phyloP scores from a whole-genome alignment of 2,888 invertebrate genomes.

The Ditula angustiorana region DNA sequence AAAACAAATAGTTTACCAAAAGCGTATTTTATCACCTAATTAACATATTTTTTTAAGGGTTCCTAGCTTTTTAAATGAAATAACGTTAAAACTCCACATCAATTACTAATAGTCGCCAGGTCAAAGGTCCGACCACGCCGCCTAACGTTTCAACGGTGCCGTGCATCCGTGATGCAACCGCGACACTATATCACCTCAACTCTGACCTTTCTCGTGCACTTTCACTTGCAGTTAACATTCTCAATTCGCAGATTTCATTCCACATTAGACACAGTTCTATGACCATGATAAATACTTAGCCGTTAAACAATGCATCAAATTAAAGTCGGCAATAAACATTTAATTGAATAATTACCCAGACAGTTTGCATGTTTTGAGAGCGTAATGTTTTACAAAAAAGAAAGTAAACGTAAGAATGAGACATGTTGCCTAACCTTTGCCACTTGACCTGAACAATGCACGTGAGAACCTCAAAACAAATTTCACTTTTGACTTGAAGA shows the following conservation, averaged over 20 bases:
- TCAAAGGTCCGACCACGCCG: conserved; percentile 13
- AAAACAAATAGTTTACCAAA: too few species aligned
- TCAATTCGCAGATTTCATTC: conserved; percentile 9
- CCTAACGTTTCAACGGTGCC: conserved; percentile 30
- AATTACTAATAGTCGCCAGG: background rate
- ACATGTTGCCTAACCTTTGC: conserved; percentile 38
- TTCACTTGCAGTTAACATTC: conserved; percentile 31
- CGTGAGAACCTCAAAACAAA: conserved; percentile 43
- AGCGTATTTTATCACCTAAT: too few species aligned
- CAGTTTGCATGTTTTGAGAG: conserved; percentile 10
- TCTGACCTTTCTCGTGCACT: conserved; percentile 35
- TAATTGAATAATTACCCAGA: conserved; percentile 29
- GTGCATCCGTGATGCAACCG: conserved; percentile 33
- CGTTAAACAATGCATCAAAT: conserved; percentile 19
- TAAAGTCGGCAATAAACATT: background rate
- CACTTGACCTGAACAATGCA: conserved; percentile 42
- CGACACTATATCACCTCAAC: conserved; percentile 36
- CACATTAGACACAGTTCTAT: conserved; percentile 21
- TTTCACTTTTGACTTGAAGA: conserved; percentile 53
- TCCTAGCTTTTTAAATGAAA: too few species aligned
- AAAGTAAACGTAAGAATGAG: conserved; percentile 42
- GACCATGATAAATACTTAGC: background rate
- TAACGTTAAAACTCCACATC: background rate
- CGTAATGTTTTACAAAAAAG: conserved; percentile 32
- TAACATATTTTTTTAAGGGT: too few species aligned